These are phyloP conservation scores for Amiota mariae DNA, from an alignment of 2,888 invertebrate genomes.

Conservation along the genomic window DNA sequence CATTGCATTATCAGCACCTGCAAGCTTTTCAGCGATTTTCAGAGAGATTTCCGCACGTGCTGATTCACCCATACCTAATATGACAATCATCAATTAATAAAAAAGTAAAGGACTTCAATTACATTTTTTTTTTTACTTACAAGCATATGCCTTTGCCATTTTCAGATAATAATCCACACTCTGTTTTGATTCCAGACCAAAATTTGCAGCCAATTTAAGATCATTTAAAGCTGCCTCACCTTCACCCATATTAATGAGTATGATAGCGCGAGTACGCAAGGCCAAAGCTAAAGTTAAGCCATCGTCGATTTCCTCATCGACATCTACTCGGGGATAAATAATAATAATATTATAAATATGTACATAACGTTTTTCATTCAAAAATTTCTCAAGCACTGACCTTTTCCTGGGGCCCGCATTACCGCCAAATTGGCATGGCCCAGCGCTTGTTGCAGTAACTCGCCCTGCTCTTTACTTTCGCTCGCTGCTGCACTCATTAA, in stretches of 20 bases:
- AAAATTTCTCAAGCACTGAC: slow-evolving; percentile 67
- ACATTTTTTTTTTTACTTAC: slow-evolving; percentile 50
- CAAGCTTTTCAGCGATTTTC: slow-evolving; percentile 78
- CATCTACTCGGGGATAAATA: slow-evolving; percentile 66
- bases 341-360: background rate
- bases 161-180: slow-evolving; percentile 81
- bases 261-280: slow-evolving; percentile 80
- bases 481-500: slow-evolving; percentile 74
- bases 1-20: slow-evolving; percentile 74
- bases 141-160: slow-evolving; percentile 80
- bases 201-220: slow-evolving; percentile 79
- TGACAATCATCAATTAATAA: no score
- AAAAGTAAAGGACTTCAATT: background rate
- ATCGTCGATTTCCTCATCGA: slow-evolving; percentile 76
- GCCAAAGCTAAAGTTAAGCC: slow-evolving; percentile 80
- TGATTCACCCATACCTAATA: slow-evolving; percentile 76
- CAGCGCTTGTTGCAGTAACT: slow-evolving; percentile 76
- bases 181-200: slow-evolving; percentile 78
- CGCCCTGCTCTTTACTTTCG: slow-evolving; percentile 42
- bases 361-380: background rate
- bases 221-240: slow-evolving; percentile 80
- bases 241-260: slow-evolving; percentile 77
- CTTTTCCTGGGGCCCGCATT: slow-evolving; percentile 80
- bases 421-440: slow-evolving; percentile 82
- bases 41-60: slow-evolving; percentile 80